A percentile compares a stretch with the other conserved stretches of the same genome.
Evolutionary conservation across 2,113 vertebrate genomes (phyloP).

Genomic region (Aphyosemion australe): DNA sequence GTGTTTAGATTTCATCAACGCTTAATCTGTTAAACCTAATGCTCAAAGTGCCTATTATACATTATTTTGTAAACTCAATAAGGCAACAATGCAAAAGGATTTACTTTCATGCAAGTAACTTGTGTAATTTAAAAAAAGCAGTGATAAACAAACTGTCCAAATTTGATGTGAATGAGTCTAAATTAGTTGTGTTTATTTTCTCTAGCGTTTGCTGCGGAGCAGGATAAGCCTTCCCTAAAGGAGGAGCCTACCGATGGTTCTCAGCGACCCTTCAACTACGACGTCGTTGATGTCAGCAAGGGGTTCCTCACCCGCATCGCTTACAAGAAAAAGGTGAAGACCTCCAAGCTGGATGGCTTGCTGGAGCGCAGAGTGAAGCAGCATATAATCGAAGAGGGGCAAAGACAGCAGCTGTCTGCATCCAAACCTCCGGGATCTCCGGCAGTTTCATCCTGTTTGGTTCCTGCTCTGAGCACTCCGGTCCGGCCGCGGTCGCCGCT

Average conservation of each 20-base stretch:
- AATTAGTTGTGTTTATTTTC: constrained; percentile 10
- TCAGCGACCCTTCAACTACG: constrained; percentile 75
- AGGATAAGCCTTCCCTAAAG: constrained; percentile 48
- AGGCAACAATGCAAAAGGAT: background rate
- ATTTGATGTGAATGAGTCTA: background rate
- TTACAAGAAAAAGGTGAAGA: constrained; percentile 93
- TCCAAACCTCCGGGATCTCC: constrained; percentile 39
- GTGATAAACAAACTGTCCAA: background rate
- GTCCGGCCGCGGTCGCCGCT: constrained; percentile 57
- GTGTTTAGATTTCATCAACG: background rate
- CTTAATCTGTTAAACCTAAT: too few species aligned
- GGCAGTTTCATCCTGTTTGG: constrained; percentile 12
- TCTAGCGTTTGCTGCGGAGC: constrained; percentile 39
- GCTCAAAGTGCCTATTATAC: too few species aligned
- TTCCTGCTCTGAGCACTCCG: constrained; percentile 37
- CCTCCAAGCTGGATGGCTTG: constrained; percentile 91
- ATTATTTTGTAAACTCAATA: background rate
- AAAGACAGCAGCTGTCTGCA: constrained; percentile 78
- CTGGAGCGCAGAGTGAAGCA: constrained; percentile 94
- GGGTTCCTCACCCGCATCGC: constrained; percentile 92
- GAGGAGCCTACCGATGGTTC: constrained; percentile 44
- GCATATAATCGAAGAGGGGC: constrained; percentile 90
- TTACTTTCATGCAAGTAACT: background rate
- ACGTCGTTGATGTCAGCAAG: constrained; percentile 95
- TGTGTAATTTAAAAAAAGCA: background rate